Base-by-base conservation (phyloP, 2,888 invertebrate species). In the Aradus depressus region DNA sequence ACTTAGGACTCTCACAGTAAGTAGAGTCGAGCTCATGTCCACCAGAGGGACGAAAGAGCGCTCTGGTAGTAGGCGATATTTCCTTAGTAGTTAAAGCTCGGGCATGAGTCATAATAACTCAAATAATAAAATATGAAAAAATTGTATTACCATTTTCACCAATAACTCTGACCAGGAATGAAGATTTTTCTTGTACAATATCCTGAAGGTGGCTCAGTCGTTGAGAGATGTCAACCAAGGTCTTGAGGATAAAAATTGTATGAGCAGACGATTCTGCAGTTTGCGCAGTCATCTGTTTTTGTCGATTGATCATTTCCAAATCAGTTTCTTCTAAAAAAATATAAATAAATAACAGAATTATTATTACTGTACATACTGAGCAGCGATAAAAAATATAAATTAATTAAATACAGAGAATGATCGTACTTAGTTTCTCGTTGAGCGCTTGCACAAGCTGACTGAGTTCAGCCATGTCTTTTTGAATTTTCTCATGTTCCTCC, bases 141-240 rank as follows among this genome's bases (percentile, higher is more conserved):
- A n/a, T n/a, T n/a, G n/a, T n/a, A n/a, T 42, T 25, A 47, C 47
- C 47, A 19, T 34, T 37, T 16, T 23, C 34, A 6, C 47, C 47
- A 19, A 47, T 23, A 0, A 25, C n/a, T 10, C 26, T 14, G 26
- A 35, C 19, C 25, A 47, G 18, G 19, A 37, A 16, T 6, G 37
- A 47, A 21, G 26, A 38, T 37, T 47, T 47, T 6, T 47, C 23
- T 25, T 37, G 37, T 19, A 38, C 26, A 3, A 47, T n/a, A n/a
- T 19, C 10, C 19, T 22, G n/a, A 5, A 47, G 28, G 2, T 18
- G 3, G 14, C 19, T 12, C 12, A 35, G 21, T 12, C 18, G 23
- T 2, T 25, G 18, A 23, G 23, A 37, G 19, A 47, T 47, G 25
- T 37, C 47, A 38, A 25, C 38, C 3, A 47, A 16, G 2, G 47